Evolutionary conservation across 2,113 vertebrate species (phyloP).

Genomic region (Willisornis vidua): DNA sequence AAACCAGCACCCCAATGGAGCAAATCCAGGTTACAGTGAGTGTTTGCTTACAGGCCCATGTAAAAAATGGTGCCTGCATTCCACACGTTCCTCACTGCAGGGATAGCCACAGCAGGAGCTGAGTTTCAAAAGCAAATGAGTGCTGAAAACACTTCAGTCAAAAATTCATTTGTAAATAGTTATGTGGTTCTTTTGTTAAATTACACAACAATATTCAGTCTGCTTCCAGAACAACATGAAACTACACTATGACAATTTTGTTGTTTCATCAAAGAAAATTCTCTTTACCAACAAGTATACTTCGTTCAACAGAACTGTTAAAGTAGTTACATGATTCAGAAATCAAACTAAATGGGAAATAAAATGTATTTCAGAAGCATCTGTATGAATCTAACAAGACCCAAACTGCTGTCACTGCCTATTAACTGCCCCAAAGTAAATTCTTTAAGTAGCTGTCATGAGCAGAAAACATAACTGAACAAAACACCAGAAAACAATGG

Average conservation of each 20-base stretch:
- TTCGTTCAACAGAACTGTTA: background rate
- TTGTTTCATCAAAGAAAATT: background rate
- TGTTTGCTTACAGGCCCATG: fast-evolving
- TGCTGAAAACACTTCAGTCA: background rate
- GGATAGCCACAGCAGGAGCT: background rate
- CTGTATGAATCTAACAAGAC: background rate
- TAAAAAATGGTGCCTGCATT: background rate
- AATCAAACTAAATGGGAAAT: background rate
- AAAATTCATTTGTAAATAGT: background rate
- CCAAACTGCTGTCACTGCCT: background rate
- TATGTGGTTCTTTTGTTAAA: background rate
- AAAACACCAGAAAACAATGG: background rate
- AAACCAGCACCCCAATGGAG: background rate
- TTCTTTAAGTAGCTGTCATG: background rate
- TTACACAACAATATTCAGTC: background rate
- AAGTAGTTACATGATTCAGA: background rate
- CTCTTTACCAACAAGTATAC: background rate
- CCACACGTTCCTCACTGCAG: background rate
- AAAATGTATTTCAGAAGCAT: background rate
- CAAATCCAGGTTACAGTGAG: background rate
- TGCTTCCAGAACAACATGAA: background rate
- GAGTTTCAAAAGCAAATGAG: background rate
- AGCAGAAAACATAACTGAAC: background rate
- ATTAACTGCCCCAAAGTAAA: background rate
- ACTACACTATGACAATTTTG: background rate